Conservation (phyloP, 2,888 invertebrate genomes). For the Apotomis capreana region DNA sequence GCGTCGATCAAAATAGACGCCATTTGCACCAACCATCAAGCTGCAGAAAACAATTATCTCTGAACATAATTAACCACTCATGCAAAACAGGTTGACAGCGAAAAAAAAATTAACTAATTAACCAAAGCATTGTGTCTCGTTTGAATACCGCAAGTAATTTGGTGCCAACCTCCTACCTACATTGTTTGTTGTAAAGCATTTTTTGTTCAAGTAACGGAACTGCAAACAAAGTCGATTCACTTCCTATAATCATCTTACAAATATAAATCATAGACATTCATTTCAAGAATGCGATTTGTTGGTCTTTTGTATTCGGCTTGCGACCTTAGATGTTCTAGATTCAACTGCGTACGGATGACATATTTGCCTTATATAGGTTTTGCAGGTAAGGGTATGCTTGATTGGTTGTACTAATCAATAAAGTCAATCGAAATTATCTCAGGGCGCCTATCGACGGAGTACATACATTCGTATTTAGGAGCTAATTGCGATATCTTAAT, state of each 20-base stretch:
- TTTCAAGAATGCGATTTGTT: constrained; percentile 5
- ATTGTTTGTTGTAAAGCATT: constrained; percentile 49
- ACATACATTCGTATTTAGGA: too few species aligned
- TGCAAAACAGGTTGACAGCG: constrained; percentile 31
- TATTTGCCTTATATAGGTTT: constrained; percentile 11
- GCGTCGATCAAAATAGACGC: constrained; percentile 13
- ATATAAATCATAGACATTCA: constrained; percentile 28
- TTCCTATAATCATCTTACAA: constrained; percentile 35
- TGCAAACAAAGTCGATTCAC: constrained; percentile 20
- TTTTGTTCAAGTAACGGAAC: constrained; percentile 59
- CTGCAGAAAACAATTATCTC: constrained; percentile 26
- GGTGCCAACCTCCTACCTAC: constrained; percentile 57
- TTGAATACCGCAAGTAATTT: constrained; percentile 62
- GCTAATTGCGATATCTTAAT: too few species aligned
- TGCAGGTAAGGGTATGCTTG: not conserved
- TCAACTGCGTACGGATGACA: constrained; percentile 1
- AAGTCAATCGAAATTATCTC: too few species aligned
- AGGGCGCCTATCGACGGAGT: too few species aligned
- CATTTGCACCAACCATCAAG: constrained; percentile 19
- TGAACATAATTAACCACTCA: constrained; percentile 33
- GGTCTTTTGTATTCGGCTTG: constrained; percentile 9
- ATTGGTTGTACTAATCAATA: not conserved
- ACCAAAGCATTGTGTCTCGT: constrained; percentile 41
- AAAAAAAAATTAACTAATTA: constrained; percentile 37
- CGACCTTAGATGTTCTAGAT: not conserved